Percentiles rank a stretch among this genome's conserved stretches.
These are phyloP conservation scores for Phrynosoma blainvillii DNA, from an alignment of 2,113 vertebrate species.

Conservation along the genomic window DNA sequence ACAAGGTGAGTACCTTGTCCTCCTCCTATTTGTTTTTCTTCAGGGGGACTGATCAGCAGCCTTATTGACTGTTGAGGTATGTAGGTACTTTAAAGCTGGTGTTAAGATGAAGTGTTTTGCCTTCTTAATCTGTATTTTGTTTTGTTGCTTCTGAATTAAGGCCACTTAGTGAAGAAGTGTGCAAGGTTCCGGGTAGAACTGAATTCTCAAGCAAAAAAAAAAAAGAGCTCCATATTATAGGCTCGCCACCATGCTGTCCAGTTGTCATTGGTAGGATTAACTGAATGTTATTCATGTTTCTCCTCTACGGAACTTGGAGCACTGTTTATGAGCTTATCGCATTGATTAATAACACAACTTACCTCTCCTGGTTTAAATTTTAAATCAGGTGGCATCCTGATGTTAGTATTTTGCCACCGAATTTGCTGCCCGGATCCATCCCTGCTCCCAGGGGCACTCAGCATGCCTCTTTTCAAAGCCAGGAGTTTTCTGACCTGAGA, in stretches of 20 bases:
- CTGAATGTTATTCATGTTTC: no score
- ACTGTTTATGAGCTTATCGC: no score
- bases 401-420: no score
- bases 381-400: no score
- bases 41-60: background rate
- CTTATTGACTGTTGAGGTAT: background rate
- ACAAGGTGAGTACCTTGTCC: slow-evolving; percentile 52
- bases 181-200: background rate
- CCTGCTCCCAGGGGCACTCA: no score
- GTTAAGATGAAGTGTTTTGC: background rate
- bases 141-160: background rate
- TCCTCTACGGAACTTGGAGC: no score
- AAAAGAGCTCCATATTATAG: background rate
- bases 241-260: background rate
- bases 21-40: background rate
- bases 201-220: background rate
- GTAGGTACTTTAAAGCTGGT: background rate
- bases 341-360: no score
- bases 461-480: no score
- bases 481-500: no score
- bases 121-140: rapidly evolving
- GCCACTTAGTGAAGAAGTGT: background rate
- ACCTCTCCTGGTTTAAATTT: no score
- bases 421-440: no score
- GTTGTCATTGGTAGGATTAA: background rate